Conservation (phyloP, 2,113 vertebrate species). For the Sterna hirundo region DNA sequence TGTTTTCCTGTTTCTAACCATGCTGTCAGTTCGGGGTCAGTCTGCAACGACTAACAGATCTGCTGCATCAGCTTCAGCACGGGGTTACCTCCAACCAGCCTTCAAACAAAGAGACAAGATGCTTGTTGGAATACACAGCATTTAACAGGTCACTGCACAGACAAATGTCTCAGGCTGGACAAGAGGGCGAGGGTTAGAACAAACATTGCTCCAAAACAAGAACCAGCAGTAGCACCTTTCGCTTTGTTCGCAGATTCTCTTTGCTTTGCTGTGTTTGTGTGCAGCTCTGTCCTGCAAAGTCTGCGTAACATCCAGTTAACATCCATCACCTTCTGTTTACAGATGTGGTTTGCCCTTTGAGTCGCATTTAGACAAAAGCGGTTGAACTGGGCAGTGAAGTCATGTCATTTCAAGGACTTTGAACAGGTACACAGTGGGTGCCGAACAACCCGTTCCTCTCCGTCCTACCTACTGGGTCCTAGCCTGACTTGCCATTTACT, state of each 20-base stretch:
- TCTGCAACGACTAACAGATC: background rate
- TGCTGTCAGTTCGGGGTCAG: rapidly evolving
- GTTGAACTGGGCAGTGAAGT: background rate
- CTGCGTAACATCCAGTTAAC: background rate
- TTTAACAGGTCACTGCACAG: background rate
- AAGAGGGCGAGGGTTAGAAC: background rate
- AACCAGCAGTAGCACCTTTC: rapidly evolving
- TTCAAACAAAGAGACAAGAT: background rate
- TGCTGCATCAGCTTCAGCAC: background rate
- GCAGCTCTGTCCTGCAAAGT: background rate
- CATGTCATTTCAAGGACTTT: background rate
- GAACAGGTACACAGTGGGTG: background rate
- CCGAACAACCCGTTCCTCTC: background rate
- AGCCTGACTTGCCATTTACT: background rate
- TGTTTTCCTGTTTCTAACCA: background rate
- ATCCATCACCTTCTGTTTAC: background rate
- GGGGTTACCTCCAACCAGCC: background rate
- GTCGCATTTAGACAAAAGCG: background rate
- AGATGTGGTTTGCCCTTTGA: background rate
- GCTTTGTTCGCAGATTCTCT: background rate
- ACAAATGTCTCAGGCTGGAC: background rate
- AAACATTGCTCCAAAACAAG: background rate
- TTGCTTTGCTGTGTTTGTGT: background rate
- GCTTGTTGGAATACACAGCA: background rate
- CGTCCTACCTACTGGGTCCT: background rate